phyloP scores from a whole-genome alignment of 2,888 invertebrate species.

The Leptinotarsa peninsularis region DNA sequence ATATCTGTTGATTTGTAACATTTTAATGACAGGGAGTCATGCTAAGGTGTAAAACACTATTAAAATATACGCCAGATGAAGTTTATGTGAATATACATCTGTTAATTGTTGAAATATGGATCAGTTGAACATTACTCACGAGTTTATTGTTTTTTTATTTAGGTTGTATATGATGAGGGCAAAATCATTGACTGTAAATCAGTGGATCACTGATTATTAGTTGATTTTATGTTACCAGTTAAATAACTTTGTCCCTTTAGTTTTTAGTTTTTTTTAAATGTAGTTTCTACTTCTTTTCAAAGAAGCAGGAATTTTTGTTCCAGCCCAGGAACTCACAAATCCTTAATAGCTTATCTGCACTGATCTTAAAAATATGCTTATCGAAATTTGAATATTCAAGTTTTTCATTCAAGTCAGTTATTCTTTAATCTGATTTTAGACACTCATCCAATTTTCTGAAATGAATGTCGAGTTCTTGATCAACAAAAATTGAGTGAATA shows the following conservation, averaged over 20 bases:
- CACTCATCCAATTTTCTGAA: neutral
- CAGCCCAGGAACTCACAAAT: neutral
- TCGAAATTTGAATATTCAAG: neutral
- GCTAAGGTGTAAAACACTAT: conserved; percentile 10
- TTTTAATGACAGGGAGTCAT: conserved; percentile 32
- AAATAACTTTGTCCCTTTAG: no score
- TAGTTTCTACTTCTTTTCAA: no score
- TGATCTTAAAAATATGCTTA: neutral
- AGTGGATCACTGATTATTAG: no score
- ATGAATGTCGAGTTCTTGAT: neutral
- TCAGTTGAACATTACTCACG: neutral
- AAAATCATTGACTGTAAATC: no score
- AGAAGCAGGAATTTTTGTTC: no score
- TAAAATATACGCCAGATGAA: conserved; percentile 22
- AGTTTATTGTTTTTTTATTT: no score
- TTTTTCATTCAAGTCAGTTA: neutral
- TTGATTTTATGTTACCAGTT: no score
- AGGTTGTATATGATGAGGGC: no score
- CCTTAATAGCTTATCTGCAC: neutral
- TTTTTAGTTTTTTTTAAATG: no score
- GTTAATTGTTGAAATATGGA: conserved; percentile 7
- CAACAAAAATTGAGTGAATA: neutral
- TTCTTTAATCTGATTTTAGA: conserved; percentile 5
- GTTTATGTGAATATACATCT: conserved; percentile 25
- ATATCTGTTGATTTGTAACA: conserved; percentile 24